Base-by-base conservation (phyloP, 2,113 vertebrate genomes). In the Oreotragus oreotragus region DNA sequence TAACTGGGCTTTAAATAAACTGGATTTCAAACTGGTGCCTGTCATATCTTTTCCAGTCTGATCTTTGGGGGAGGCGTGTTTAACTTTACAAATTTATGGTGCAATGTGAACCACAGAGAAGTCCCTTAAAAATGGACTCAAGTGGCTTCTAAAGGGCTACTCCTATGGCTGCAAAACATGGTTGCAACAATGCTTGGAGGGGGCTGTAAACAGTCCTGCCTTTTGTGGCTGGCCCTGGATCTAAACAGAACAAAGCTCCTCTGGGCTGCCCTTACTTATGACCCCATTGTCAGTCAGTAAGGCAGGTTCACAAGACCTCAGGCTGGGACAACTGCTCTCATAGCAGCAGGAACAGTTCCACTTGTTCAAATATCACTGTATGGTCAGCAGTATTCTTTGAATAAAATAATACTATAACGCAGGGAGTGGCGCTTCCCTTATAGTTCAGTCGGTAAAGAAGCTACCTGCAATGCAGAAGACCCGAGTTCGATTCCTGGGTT, bases 1-100 rank as follows among this genome's bases (percentile, higher is more conserved):
- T 51, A 84, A 89, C 36, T 60, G 49, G 36, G 13, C 79, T 84
- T 90, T 64, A 86, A 95, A 90, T 53, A 81, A 81, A 81, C 49
- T 53, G 49, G 17, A 33, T 53, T 81, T n/a, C 79, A 84, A 30
- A 53, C 76, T 55, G 53, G 33, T 16, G 36, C 55, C 13, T 53
- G 15, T 70, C 80, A 17, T 36, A 3, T 57, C 13, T 7, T 79
- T 43, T 43, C 5, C 45, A 94, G 57, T 39, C 64, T 93, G 92
- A 91, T 30, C 93, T 97, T 85, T 77, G 27, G 49, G 43, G 55
- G 47, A 88, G 70, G 53, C 5, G 1, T 91, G 51, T 60, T 73
- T 66, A 43, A 85, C 39, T 45, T 47, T 30, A 49, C 36, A 39
- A 45, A 81, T 73, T 64, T 19, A 70, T 19, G 76, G 45, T 5